Evolutionary conservation across 2,888 invertebrate species (phyloP).

Genomic region (Melieria crassipennis): DNA sequence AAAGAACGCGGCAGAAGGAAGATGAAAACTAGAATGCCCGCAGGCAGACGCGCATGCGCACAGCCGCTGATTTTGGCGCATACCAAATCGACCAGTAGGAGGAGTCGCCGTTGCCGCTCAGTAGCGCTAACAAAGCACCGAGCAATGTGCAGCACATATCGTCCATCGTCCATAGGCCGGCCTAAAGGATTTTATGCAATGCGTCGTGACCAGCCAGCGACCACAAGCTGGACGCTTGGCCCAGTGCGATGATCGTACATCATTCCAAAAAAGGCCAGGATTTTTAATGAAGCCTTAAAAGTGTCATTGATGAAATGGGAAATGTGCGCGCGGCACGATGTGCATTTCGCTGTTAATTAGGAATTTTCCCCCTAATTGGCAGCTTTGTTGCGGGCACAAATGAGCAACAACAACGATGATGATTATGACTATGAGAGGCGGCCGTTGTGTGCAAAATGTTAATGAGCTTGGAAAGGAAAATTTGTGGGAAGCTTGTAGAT

Average conservation of each 20-base stretch:
- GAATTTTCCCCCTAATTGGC: slow-evolving; percentile 49
- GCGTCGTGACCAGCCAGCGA: too few species aligned
- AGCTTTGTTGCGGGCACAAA: slow-evolving; percentile 11
- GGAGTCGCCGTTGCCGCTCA: too few species aligned
- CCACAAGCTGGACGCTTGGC: too few species aligned
- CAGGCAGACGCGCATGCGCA: background rate
- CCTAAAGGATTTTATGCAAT: too few species aligned
- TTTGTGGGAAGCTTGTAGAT: background rate
- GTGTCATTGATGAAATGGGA: slow-evolving; percentile 59
- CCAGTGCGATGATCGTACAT: too few species aligned
- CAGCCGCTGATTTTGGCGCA: slow-evolving; percentile 7
- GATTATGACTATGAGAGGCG: background rate
- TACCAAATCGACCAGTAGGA: background rate
- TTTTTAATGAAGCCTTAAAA: slow-evolving; percentile 59
- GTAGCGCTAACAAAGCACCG: too few species aligned
- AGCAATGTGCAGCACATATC: too few species aligned
- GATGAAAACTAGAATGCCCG: too few species aligned
- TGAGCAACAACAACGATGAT: background rate
- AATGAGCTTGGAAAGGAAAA: background rate
- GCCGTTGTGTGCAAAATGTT: too few species aligned
- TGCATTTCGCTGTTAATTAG: slow-evolving; percentile 54
- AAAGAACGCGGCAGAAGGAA: too few species aligned
- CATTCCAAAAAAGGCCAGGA: slow-evolving; percentile 39
- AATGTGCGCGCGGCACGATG: slow-evolving; percentile 10
- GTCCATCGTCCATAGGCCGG: too few species aligned